Conservation (phyloP, 2,113 vertebrate genomes). For the Bubo blakistoni region DNA sequence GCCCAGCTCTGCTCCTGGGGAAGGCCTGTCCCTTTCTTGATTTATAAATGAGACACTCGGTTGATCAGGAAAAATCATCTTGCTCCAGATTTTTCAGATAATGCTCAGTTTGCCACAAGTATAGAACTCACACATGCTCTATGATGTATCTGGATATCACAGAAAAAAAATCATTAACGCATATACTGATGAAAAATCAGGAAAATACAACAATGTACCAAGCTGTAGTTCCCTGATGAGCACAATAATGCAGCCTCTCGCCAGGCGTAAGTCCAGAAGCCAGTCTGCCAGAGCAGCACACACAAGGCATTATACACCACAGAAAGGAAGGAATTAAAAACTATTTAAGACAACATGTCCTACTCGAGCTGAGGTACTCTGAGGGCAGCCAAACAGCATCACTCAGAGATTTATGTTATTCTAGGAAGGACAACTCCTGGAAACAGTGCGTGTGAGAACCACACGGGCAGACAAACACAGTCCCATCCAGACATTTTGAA, state of each 20-base stretch:
- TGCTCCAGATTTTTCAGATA: background rate
- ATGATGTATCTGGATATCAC: background rate
- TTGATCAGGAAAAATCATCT: background rate
- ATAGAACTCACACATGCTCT: background rate
- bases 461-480: background rate
- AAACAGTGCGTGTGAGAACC: background rate
- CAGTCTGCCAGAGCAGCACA: background rate
- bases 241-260: rapidly evolving
- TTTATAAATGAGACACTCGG: background rate
- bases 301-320: background rate
- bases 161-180: background rate
- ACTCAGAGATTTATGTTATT: background rate
- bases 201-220: background rate
- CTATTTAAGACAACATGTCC: background rate
- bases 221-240: background rate
- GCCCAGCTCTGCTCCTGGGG: background rate
- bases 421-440: constrained; percentile 12
- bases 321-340: background rate
- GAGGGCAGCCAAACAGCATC: background rate
- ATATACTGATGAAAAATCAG: background rate
- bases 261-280: background rate
- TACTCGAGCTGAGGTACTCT: background rate
- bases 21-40: background rate
- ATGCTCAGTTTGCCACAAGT: background rate
- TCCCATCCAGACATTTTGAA: constrained; percentile 32